Conservation (phyloP, 1,140 invertebrate genomes). For the Catajapyx aquilonaris region DNA sequence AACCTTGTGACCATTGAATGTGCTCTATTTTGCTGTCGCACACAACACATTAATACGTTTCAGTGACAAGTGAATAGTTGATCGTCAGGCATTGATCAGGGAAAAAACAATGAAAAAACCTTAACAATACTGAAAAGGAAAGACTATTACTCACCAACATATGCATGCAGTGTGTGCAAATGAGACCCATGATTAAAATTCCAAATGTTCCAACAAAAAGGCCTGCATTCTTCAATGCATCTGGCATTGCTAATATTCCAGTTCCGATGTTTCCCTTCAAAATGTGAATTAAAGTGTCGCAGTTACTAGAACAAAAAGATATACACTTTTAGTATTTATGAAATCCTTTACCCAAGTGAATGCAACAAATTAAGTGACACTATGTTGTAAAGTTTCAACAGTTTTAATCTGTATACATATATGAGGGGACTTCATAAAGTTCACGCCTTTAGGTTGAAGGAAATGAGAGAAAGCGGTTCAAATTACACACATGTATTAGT, state of each 20-base stretch:
- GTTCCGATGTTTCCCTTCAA: slow-evolving; percentile 68
- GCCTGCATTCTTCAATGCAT: slow-evolving; percentile 63
- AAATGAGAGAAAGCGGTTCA: too few relatives aligned
- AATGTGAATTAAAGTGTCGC: slow-evolving; percentile 56
- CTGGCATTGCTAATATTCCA: slow-evolving; percentile 64
- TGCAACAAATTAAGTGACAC: not conserved
- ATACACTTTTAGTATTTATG: not conserved
- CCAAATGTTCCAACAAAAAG: slow-evolving; percentile 42
- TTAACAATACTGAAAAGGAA: too few relatives aligned
- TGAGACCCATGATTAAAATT: slow-evolving; percentile 49
- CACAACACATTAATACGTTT: too few relatives aligned
- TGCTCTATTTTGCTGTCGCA: too few relatives aligned
- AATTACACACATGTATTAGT: too few relatives aligned
- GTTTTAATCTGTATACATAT: not conserved
- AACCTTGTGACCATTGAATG: too few relatives aligned
- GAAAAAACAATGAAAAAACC: too few relatives aligned
- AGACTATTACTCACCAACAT: slow-evolving; percentile 47
- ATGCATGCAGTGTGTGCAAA: slow-evolving; percentile 76
- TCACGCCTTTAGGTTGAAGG: too few relatives aligned
- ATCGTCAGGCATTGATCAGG: too few relatives aligned
- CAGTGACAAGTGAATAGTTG: too few relatives aligned
- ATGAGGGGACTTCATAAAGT: not conserved
- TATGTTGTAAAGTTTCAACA: slow-evolving; percentile 1
- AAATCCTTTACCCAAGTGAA: not conserved
- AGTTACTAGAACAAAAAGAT: slow-evolving; percentile 27